A percentile compares a stretch with the other conserved stretches of the same genome.
These are phyloP conservation scores for Platycnemis pennipes DNA, from an alignment of 2,888 invertebrate species.

Conservation along the genomic window DNA sequence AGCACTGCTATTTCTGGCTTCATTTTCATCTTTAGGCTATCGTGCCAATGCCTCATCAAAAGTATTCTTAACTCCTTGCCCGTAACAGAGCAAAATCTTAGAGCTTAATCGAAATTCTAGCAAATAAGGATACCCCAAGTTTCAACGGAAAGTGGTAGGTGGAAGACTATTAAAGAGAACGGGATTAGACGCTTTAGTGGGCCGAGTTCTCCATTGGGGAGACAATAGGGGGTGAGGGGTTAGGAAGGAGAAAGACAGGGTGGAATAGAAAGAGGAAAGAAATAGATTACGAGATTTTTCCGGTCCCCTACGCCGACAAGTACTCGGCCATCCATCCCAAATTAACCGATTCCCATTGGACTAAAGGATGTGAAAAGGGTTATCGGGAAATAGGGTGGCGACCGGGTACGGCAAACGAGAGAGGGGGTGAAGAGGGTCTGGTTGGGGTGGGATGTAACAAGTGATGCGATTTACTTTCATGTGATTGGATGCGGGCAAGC, in stretches of 20 bases:
- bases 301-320: conserved; percentile 1
- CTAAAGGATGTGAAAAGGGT: conserved; percentile 18
- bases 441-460: background rate
- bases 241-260: background rate
- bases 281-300: conserved; percentile 9
- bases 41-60: too few relatives aligned
- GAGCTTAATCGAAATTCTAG: background rate
- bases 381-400: background rate
- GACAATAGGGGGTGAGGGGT: background rate
- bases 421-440: background rate
- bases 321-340: conserved; percentile 1
- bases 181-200: background rate
- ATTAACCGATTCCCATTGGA: background rate
- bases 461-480: conserved; percentile 9
- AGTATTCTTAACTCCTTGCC: too few relatives aligned
- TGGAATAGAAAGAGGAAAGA: background rate
- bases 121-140: background rate
- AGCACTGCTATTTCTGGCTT: too few relatives aligned
- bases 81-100: background rate
- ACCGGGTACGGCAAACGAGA: background rate
- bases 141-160: background rate
- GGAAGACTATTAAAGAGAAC: background rate
- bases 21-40: too few relatives aligned
- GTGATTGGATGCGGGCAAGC: background rate
- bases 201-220: background rate